Percentiles rank a stretch among this genome's conserved stretches.
These are phyloP conservation scores for Euwallacea similis DNA, from an alignment of 1,140 invertebrate species.

Conservation along the genomic window DNA sequence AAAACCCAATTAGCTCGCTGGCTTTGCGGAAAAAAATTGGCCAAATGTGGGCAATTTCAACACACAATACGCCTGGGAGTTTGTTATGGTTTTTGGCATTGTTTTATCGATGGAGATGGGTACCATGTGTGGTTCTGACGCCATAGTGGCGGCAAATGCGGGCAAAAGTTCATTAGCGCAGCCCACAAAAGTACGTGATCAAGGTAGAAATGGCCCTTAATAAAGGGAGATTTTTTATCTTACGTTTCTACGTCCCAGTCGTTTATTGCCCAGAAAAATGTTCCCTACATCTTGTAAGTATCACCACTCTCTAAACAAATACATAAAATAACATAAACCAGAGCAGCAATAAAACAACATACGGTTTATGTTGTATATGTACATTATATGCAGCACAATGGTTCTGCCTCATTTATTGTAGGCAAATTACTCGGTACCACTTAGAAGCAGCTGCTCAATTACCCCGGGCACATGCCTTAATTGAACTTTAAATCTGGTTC, in stretches of 20 bases:
- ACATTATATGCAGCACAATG: not conserved
- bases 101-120: not conserved
- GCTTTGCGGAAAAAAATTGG: not conserved
- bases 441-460: not conserved
- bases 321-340: not conserved
- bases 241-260: not conserved
- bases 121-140: no score
- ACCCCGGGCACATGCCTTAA: conserved; percentile 21
- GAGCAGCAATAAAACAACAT: not conserved
- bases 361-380: not conserved
- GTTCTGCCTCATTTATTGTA: not conserved
- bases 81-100: conserved; percentile 3
- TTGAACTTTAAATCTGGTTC: conserved; percentile 27
- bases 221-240: conserved; percentile 13
- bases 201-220: conserved; percentile 3
- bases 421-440: not conserved
- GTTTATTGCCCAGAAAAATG: conserved; percentile 10
- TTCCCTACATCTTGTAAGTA: conserved; percentile 1
- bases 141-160: no score
- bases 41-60: not conserved
- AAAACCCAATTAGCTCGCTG: no score
- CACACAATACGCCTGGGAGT: conserved; percentile 4
- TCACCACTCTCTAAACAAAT: not conserved
- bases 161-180: not conserved
- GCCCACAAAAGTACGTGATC: conserved; percentile 14